phyloP scores from a whole-genome alignment of 2,888 invertebrate species.

The Drosophila gaucha region DNA sequence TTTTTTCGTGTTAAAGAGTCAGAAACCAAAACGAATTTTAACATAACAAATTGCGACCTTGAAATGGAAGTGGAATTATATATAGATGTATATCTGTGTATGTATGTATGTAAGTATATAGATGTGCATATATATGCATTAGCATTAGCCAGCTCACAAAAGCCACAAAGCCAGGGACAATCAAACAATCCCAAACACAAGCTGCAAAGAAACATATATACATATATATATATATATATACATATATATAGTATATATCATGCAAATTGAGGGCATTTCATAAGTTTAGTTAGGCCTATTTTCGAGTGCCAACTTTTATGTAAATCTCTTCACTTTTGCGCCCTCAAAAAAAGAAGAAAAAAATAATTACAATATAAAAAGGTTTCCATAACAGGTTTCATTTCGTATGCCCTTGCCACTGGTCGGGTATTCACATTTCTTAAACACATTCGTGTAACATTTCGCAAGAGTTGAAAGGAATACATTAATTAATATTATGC shows the following conservation, averaged over 20 bases:
- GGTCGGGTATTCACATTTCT: slow-evolving; percentile 17
- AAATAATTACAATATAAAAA: slow-evolving; percentile 11
- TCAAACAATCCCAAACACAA: slow-evolving; percentile 23
- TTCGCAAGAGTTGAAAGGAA: neutral
- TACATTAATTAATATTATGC: too few species aligned
- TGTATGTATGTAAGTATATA: too few species aligned
- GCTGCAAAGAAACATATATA: neutral
- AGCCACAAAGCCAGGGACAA: slow-evolving; percentile 57
- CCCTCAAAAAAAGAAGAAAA: slow-evolving; percentile 32
- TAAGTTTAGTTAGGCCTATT: slow-evolving; percentile 45
- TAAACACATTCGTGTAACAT: slow-evolving; percentile 10
- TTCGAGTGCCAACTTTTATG: slow-evolving; percentile 37
- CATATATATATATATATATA: neutral
- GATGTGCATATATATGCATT: slow-evolving; percentile 42
- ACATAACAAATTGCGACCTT: slow-evolving; percentile 40
- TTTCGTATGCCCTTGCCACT: slow-evolving; percentile 51
- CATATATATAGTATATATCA: slow-evolving; percentile 6
- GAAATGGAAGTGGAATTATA: slow-evolving; percentile 33
- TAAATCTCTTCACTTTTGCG: slow-evolving; percentile 51
- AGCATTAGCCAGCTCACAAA: slow-evolving; percentile 67
- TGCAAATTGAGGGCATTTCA: slow-evolving; percentile 61
- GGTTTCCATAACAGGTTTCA: slow-evolving; percentile 52
- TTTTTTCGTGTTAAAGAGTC: neutral
- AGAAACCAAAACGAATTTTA: slow-evolving; percentile 14
- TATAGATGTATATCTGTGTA: neutral